A percentile compares a stretch with the other conserved stretches of the same genome.
Conservation (phyloP, 2,797 vertebrate genomes). For the Echeneis naucrates region DNA sequence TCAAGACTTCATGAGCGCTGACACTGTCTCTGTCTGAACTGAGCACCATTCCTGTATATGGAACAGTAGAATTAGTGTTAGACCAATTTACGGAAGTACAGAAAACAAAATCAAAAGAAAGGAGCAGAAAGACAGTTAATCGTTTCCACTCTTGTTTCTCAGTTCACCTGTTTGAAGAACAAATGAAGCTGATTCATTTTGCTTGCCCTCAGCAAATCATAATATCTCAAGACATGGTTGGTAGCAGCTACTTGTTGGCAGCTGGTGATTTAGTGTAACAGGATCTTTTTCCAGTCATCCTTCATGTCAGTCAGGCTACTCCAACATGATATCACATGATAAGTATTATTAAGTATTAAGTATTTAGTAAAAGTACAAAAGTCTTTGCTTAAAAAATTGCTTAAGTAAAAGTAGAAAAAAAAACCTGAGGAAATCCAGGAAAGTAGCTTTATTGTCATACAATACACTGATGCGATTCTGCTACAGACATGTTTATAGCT, state of each 20-base stretch:
- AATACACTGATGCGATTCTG: too few species aligned
- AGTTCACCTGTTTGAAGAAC: neutral
- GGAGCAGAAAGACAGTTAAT: neutral
- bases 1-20: neutral
- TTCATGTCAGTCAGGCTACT: neutral
- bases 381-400: too few species aligned
- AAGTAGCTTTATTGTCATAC: too few species aligned
- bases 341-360: too few species aligned
- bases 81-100: neutral
- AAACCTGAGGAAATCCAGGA: too few species aligned
- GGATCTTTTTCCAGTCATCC: conserved; percentile 3
- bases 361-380: too few species aligned
- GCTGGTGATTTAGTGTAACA: conserved; percentile 1
- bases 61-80: neutral
- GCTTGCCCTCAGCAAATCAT: neutral
- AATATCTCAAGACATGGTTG: neutral
- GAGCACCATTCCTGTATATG: neutral
- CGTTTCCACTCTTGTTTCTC: neutral
- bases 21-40: neutral
- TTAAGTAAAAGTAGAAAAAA: too few species aligned
- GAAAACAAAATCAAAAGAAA: neutral
- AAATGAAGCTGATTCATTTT: conserved; percentile 6
- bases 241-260: neutral
- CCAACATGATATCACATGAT: neutral
- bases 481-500: too few species aligned